Percentiles rank a stretch among this genome's conserved stretches.
These are phyloP conservation scores for Chorisops tibialis DNA, from an alignment of 2,888 invertebrate species.

Conservation along the genomic window DNA sequence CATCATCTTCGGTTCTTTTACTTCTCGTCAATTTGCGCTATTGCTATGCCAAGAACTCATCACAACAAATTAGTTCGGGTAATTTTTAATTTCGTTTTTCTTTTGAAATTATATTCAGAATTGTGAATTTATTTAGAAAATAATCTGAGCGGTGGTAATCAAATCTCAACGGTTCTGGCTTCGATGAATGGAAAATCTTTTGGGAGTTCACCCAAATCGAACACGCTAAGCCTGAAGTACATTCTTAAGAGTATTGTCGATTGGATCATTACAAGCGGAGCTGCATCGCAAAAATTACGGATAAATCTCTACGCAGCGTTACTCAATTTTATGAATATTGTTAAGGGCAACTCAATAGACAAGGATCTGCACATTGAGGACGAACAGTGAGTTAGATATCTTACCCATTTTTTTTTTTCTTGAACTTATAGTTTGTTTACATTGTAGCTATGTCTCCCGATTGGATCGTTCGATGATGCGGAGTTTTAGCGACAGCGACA, in stretches of 20 bases:
- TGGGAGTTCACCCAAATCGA: conserved; percentile 55
- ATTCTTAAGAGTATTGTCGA: conserved; percentile 74
- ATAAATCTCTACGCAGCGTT: conserved; percentile 84
- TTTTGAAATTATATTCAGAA: background rate
- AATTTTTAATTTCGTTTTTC: background rate
- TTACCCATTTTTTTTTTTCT: background rate
- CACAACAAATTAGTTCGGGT: conserved; percentile 24
- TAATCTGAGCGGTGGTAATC: background rate
- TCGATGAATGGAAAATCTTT: background rate
- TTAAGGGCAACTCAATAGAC: conserved; percentile 54
- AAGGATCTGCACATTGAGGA: conserved; percentile 48
- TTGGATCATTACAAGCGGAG: conserved; percentile 79
- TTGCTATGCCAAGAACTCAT: conserved; percentile 54
- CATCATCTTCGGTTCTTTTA: conserved; percentile 76
- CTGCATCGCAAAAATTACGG: conserved; percentile 76
- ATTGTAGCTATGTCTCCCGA: conserved; percentile 61
- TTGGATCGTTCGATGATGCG: conserved; percentile 59
- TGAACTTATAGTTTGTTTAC: background rate
- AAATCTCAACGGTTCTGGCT: conserved; percentile 1
- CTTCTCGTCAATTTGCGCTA: conserved; percentile 74
- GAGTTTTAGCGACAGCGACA: background rate
- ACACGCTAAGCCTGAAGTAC: conserved; percentile 65
- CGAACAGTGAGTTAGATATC: conserved; percentile 37
- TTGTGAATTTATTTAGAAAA: background rate
- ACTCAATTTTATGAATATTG: conserved; percentile 75